These are phyloP conservation scores for Cossypha niveicapilla DNA, from an alignment of 2,797 vertebrate genomes.

Conservation along the genomic window DNA sequence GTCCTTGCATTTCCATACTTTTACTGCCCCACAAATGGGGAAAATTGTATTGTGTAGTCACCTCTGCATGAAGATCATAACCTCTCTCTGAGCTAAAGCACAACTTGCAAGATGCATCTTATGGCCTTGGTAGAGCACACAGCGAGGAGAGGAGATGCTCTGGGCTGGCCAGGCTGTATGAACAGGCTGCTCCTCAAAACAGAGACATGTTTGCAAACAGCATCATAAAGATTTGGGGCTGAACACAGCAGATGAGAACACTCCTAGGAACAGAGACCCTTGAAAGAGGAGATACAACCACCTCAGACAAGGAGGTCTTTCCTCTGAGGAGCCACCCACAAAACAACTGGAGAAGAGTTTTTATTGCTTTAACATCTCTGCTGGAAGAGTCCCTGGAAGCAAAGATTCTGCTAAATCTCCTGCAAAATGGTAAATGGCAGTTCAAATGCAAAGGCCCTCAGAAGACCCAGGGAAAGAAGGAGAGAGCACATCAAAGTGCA, in stretches of 20 bases:
- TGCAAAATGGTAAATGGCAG: neutral
- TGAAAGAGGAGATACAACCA: neutral
- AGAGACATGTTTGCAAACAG: neutral
- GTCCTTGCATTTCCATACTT: neutral
- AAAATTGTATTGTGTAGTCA: fast-evolving
- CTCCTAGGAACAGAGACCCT: neutral
- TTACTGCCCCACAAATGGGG: neutral
- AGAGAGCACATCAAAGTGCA: neutral
- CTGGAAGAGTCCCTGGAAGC: neutral
- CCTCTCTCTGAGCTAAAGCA: neutral
- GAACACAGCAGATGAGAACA: neutral
- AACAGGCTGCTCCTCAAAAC: neutral
- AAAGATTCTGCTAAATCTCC: neutral
- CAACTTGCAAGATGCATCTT: fast-evolving
- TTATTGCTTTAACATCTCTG: neutral
- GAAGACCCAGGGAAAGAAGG: neutral
- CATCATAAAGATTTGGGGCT: neutral
- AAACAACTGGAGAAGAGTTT: neutral
- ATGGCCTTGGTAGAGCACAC: neutral
- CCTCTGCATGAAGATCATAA: neutral
- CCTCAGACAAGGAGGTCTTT: neutral
- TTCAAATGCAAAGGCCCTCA: neutral
- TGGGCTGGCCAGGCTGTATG: neutral
- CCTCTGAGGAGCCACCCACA: fast-evolving
- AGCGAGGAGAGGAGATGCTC: neutral